These are phyloP conservation scores for Hydractinia symbiolongicarpus DNA, from an alignment of 30 jellyfish, hydroid and myxozoan genomes.

Conservation along the genomic window DNA sequence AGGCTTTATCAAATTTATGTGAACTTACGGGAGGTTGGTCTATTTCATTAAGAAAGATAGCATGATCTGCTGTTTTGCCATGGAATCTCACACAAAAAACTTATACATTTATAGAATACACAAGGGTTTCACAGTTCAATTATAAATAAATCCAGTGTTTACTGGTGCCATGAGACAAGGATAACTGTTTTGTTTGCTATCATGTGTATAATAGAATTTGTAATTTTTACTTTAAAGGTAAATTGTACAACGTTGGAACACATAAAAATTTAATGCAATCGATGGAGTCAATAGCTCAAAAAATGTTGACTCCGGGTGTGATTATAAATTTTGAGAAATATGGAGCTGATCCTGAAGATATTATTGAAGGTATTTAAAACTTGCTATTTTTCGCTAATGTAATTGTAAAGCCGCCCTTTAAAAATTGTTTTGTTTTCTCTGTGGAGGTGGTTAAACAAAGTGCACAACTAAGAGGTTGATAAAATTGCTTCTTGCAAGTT, in stretches of 20 bases:
- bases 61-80: neutral
- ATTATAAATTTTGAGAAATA: conserved; percentile 76
- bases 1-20: conserved; percentile 80
- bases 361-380: conserved; percentile 46
- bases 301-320: conserved; percentile 87
- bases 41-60: neutral
- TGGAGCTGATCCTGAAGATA: conserved; percentile 98
- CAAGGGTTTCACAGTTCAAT: no score
- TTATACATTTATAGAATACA: no score
- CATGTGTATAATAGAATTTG: neutral
- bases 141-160: no score
- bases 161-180: no score
- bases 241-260: conserved; percentile 70
- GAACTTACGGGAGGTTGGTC: conserved; percentile 95
- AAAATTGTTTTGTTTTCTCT: no score
- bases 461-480: no score
- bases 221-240: conserved; percentile 40
- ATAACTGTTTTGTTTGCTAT: neutral
- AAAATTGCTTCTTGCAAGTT: no score
- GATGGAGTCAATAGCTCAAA: conserved; percentile 92
- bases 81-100: neutral
- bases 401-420: no score
- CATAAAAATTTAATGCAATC: conserved; percentile 85
- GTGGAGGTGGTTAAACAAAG: no score
- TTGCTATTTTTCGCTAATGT: no score